A percentile compares a stretch with the other conserved stretches of the same genome.
Conservation (phyloP, 2,888 invertebrate genomes). For the Leucophenga montana region DNA sequence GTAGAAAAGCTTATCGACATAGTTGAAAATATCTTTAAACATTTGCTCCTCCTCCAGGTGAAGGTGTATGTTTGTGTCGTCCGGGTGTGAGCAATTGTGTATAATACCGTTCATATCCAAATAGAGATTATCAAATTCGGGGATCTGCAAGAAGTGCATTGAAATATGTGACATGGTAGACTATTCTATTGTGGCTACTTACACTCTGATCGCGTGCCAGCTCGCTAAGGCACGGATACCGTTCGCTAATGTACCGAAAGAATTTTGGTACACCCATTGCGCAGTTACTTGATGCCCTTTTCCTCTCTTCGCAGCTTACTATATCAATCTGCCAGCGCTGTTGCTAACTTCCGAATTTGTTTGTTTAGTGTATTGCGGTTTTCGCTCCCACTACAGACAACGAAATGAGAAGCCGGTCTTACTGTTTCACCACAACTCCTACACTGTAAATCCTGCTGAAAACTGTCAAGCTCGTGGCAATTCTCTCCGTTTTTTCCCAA, state of each 20-base stretch:
- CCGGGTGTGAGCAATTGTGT: conserved; percentile 97
- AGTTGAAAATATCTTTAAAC: conserved; percentile 92
- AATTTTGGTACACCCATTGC: conserved; percentile 98
- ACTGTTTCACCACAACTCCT: no score
- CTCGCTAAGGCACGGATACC: conserved; percentile 97
- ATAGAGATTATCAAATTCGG: conserved; percentile 97
- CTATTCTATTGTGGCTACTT: conserved; percentile 65
- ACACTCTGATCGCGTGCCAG: conserved; percentile 95
- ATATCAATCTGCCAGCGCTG: no score
- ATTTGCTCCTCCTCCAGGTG: conserved; percentile 94
- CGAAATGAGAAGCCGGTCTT: no score
- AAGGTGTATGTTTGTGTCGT: conserved; percentile 93
- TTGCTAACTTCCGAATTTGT: no score
- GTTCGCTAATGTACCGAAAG: conserved; percentile 96
- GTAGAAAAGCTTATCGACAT: conserved; percentile 91
- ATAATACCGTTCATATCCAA: conserved; percentile 98
- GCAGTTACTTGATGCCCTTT: background rate
- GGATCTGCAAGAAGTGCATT: conserved; percentile 80
- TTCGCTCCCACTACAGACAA: no score
- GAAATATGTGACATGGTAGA: conserved; percentile 13
- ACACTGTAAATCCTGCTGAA: no score
- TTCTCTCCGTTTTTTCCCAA: no score
- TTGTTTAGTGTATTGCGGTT: no score
- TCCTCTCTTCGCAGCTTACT: no score
- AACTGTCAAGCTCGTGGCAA: no score